Evolutionary conservation across 1,140 invertebrate species (phyloP).

Genomic region (Danaus melanippus): DNA sequence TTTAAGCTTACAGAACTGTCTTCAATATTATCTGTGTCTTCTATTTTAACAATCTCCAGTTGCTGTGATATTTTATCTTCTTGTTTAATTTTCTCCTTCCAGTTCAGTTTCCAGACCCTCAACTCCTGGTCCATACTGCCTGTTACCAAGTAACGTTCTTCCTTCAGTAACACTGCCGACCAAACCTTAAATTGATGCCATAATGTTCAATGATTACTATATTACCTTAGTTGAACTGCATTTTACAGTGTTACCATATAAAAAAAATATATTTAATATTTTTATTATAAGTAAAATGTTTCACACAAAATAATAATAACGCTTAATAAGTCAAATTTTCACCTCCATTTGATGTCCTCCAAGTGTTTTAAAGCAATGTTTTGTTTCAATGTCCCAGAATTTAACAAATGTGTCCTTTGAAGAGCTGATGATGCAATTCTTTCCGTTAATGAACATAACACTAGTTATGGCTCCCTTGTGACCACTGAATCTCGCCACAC

Average conservation of each 20-base stretch:
- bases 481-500: slow-evolving; percentile 89
- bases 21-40: slow-evolving; percentile 72
- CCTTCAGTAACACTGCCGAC: slow-evolving; percentile 84
- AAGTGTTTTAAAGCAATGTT: slow-evolving; percentile 96
- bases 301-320: no score
- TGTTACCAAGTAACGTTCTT: slow-evolving; percentile 87
- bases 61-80: slow-evolving; percentile 69
- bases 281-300: no score
- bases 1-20: slow-evolving; percentile 42
- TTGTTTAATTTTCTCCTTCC: slow-evolving; percentile 67
- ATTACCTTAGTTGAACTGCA: no score
- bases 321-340: neutral
- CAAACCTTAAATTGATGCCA: slow-evolving; percentile 78
- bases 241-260: no score
- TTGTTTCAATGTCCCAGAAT: slow-evolving; percentile 96
- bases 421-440: slow-evolving; percentile 87
- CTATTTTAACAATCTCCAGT: slow-evolving; percentile 71
- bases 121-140: slow-evolving; percentile 90
- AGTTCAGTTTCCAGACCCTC: slow-evolving; percentile 83
- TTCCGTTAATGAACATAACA: slow-evolving; percentile 83
- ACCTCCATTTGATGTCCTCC: slow-evolving; percentile 82
- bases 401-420: slow-evolving; percentile 97
- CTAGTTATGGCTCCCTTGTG: slow-evolving; percentile 95
- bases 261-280: no score
- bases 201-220: no score